phyloP scores from a whole-genome alignment of 2,113 vertebrate genomes.

The Todiramphus saurophagus region DNA sequence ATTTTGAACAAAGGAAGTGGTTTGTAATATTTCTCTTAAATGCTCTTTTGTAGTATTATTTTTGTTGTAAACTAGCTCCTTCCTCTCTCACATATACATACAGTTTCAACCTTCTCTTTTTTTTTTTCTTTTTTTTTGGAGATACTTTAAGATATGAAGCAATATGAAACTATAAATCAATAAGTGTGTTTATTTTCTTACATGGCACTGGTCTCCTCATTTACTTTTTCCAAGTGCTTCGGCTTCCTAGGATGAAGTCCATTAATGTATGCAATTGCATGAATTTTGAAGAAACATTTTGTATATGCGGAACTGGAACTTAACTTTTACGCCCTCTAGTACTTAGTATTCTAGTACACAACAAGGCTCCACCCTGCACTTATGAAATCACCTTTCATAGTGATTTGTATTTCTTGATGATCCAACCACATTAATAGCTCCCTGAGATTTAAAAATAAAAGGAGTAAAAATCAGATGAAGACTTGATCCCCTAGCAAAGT shows the following conservation, averaged over 20 bases:
- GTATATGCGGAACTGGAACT: background rate
- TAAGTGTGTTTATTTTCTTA: background rate
- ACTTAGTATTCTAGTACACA: background rate
- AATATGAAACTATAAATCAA: background rate
- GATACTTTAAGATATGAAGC: background rate
- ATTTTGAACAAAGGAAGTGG: background rate
- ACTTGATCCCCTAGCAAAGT: background rate
- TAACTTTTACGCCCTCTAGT: background rate
- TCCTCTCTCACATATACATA: fast-evolving
- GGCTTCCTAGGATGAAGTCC: background rate
- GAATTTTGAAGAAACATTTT: background rate
- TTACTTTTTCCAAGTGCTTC: background rate
- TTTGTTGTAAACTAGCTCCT: background rate
- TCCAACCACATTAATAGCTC: background rate
- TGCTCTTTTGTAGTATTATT: background rate
- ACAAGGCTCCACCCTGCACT: no score
- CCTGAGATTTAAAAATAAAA: background rate
- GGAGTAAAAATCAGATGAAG: background rate
- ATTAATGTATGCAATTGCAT: background rate
- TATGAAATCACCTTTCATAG: no score
- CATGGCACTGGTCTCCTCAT: background rate
- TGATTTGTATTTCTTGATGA: background rate
- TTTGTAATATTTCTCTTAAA: background rate
- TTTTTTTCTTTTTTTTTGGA: background rate
- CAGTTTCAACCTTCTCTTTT: background rate